Base-by-base conservation (phyloP, 2,797 vertebrate genomes). In the Coregonus suidteri region DNA sequence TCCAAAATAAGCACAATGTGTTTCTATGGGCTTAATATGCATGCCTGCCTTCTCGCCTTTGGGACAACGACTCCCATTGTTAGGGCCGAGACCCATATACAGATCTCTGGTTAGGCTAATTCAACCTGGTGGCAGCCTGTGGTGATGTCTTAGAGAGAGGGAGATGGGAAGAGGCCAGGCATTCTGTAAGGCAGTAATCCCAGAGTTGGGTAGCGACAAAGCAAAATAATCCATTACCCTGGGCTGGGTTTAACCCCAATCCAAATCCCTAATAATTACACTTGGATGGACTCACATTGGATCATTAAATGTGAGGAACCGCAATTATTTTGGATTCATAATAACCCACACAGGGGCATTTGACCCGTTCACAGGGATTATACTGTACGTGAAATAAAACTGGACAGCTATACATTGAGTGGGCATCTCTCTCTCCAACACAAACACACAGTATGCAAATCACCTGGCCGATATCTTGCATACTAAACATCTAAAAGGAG, bases 111-210 rank as follows among this genome's bases (percentile, higher is more conserved):
- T 9, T 47, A 25, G 59, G n/a, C n/a, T 67, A 67, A 34, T 9
- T 67, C 65, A 31, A 67, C 67, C 67, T 37, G 18, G 35, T 70
- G 34, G 34, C 34, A n/a, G 67, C 16, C 67, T 9, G n/a, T 70
- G 67, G 34, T 69, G 67, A 35, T 69, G 67, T 69, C 31, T 31
- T 15, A 35, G 11, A 34, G 14, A 31, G 30, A 13, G 62, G 47
- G 74, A 51, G 64, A 65, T 4, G 6, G 53, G 4, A 18, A 18
- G 3, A 15, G 65, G 75, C 64, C 52, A 16, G 53, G 7, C 30
- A 31, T 56, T 68, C 75, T 54, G 34, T 69, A 25, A 30, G 64
- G 30, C 66, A 35, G 35, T 75, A 75, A 75, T 75, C 73, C 73
- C 41, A 66, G 34, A 47, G 56, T 41, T 66, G 31, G 66, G 66